Conservation (phyloP, 2,888 invertebrate genomes). For the Dioctria rufipes region DNA sequence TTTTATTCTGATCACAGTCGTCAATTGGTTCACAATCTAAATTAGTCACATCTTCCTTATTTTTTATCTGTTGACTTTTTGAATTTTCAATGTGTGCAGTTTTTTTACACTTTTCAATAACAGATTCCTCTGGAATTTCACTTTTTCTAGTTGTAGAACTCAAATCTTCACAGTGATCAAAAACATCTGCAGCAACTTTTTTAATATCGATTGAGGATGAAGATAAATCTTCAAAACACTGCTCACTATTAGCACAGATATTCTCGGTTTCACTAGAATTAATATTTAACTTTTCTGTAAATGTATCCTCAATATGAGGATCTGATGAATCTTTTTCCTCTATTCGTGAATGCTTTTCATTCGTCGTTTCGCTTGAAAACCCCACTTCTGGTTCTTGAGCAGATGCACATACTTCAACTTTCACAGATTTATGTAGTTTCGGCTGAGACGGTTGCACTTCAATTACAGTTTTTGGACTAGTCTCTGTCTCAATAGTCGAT, state of each 20-base stretch:
- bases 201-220: no score
- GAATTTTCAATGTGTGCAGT: background rate
- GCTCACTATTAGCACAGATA: no score
- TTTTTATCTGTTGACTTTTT: slow-evolving; percentile 6
- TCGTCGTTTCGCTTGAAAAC: background rate
- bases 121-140: background rate
- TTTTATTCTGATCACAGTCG: background rate
- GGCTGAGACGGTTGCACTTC: slow-evolving; percentile 68
- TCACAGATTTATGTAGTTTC: slow-evolving; percentile 64
- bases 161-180: no score
- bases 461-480: slow-evolving; percentile 64
- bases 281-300: background rate
- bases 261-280: background rate
- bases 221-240: no score
- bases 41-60: background rate
- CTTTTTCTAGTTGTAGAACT: background rate
- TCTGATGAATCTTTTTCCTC: background rate
- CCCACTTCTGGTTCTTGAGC: slow-evolving; percentile 33
- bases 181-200: no score
- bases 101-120: background rate
- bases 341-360: background rate
- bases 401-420: slow-evolving; percentile 61
- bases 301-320: slow-evolving; percentile 12
- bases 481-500: slow-evolving; percentile 66
- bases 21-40: background rate